Evolutionary conservation across 2,888 invertebrate species (phyloP).

Genomic region (Blastobasis lacticolella): DNA sequence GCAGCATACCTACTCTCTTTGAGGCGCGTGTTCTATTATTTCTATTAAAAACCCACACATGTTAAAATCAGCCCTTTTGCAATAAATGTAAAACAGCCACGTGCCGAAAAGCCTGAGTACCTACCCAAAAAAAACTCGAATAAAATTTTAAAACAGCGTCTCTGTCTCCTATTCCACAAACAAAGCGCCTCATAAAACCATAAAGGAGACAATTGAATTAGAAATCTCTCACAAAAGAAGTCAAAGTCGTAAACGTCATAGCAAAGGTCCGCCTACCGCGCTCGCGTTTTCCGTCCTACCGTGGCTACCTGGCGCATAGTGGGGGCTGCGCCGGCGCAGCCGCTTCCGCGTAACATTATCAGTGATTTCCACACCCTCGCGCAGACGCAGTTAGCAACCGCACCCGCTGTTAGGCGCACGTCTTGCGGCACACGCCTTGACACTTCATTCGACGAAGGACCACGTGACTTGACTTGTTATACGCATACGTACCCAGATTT

Average conservation of each 20-base stretch:
- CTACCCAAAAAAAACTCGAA: too few species aligned
- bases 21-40: too few species aligned
- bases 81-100: too few species aligned
- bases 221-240: neutral
- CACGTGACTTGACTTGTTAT: too few species aligned
- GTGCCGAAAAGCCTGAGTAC: too few species aligned
- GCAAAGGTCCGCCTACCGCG: slow-evolving; percentile 15
- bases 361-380: slow-evolving; percentile 71
- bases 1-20: too few species aligned
- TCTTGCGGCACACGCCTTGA: slow-evolving; percentile 15
- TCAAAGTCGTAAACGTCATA: slow-evolving; percentile 9
- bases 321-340: slow-evolving; percentile 46
- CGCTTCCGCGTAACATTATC: slow-evolving; percentile 70
- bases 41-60: too few species aligned
- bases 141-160: too few species aligned
- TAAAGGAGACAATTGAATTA: neutral
- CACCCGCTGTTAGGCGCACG: slow-evolving; percentile 68
- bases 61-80: too few species aligned
- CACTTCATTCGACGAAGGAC: too few species aligned
- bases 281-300: slow-evolving; percentile 11
- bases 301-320: slow-evolving; percentile 36
- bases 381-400: slow-evolving; percentile 68
- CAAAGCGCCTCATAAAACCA: neutral
- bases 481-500: too few species aligned
- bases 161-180: too few species aligned